Conservation (phyloP, 2,797 vertebrate genomes). For the Mastacembelus armatus region DNA sequence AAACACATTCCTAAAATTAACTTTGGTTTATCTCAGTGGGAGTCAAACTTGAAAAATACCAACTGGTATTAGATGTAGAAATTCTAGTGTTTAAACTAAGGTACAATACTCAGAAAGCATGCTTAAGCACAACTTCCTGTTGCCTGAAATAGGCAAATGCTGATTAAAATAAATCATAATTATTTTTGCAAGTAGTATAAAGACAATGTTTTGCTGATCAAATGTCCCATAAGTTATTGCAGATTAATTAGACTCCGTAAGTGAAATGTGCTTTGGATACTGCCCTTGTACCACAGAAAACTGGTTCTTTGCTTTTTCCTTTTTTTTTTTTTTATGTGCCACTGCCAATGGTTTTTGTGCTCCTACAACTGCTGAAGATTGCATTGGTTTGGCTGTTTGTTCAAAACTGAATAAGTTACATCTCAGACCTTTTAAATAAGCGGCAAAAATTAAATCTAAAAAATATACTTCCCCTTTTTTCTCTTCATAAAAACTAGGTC, state of each 20-base stretch:
- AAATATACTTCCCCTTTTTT: conserved; percentile 68
- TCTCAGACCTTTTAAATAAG: conserved; percentile 50
- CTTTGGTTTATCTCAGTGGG: conserved; percentile 62
- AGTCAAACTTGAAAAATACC: conserved; percentile 31
- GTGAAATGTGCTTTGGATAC: conserved; percentile 32
- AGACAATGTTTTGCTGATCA: conserved; percentile 42
- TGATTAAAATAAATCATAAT: conserved; percentile 45
- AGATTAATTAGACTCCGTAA: conserved; percentile 24
- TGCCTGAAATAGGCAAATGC: conserved; percentile 33
- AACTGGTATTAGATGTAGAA: conserved; percentile 16
- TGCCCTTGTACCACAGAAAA: conserved; percentile 15
- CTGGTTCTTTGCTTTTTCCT: too few relatives aligned
- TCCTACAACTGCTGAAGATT: conserved; percentile 34
- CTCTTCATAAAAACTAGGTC: conserved; percentile 63
- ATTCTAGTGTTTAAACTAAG: conserved; percentile 38
- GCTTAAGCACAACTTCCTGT: conserved; percentile 9
- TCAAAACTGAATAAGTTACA: conserved; percentile 64
- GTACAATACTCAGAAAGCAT: conserved; percentile 43
- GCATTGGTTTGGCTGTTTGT: conserved; percentile 52
- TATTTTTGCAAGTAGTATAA: conserved; percentile 33
- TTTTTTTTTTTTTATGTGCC: conserved; percentile 4
- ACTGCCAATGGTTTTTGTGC: conserved; percentile 38
- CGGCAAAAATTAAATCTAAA: conserved; percentile 60
- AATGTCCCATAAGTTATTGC: conserved; percentile 27
- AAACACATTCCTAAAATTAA: conserved; percentile 46